A percentile compares a stretch with the other conserved stretches of the same genome.
Evolutionary conservation across 1,140 invertebrate genomes (phyloP).

Genomic region (Chymomyza costata): DNA sequence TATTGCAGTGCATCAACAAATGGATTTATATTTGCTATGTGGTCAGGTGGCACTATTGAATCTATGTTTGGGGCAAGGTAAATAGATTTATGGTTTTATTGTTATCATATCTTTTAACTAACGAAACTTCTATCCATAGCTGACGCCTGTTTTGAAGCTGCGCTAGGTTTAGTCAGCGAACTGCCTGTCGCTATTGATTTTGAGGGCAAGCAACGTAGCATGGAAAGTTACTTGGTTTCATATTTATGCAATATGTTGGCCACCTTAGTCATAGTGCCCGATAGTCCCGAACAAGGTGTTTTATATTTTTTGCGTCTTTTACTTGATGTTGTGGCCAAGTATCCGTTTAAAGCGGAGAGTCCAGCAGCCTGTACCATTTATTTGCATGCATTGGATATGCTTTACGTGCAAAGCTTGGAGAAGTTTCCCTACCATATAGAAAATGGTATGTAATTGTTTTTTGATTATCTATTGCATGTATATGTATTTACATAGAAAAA

Average conservation of each 20-base stretch:
- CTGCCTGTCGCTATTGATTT: conserved; percentile 85
- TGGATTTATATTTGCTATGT: conserved; percentile 90
- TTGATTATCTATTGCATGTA: too few relatives aligned
- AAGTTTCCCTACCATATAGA: conserved; percentile 67
- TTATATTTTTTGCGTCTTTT: conserved; percentile 86
- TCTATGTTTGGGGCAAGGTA: conserved; percentile 88
- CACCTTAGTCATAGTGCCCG: conserved; percentile 89
- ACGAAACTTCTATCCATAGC: conserved; percentile 81
- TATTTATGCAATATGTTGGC: conserved; percentile 89
- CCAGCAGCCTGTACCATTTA: conserved; percentile 80
- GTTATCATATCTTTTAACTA: too few relatives aligned
- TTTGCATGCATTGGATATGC: conserved; percentile 76
- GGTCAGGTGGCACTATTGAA: conserved; percentile 93
- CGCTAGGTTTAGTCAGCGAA: conserved; percentile 87
- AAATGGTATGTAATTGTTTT: conserved; percentile 52
- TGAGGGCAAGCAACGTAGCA: conserved; percentile 83
- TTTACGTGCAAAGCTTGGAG: conserved; percentile 61
- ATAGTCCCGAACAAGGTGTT: conserved; percentile 90
- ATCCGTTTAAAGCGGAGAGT: conserved; percentile 79
- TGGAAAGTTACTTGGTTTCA: conserved; percentile 83
- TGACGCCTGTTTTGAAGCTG: conserved; percentile 94
- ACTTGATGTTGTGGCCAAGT: conserved; percentile 84
- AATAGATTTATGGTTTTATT: too few relatives aligned
- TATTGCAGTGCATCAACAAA: conserved; percentile 82
- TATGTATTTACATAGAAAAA: too few relatives aligned